phyloP scores from a whole-genome alignment of 2,888 invertebrate genomes.

The Nomada ferruginata region DNA sequence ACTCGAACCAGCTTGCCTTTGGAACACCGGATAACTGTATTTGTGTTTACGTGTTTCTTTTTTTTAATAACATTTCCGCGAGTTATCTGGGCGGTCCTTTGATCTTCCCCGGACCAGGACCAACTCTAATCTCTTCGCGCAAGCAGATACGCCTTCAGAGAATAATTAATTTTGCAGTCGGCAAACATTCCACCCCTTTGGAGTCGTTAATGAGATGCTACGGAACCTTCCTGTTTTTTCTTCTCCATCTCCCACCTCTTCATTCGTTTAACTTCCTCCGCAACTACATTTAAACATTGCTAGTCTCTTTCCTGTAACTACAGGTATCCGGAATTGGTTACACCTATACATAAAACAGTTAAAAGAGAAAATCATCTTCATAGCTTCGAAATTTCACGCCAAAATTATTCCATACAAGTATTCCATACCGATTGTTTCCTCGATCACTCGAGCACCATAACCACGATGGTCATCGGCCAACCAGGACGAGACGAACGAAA shows the following conservation, averaged over 20 bases:
- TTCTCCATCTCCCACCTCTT: too few species aligned
- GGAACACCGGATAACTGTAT: background rate
- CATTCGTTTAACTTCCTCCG: background rate
- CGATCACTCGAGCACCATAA: background rate
- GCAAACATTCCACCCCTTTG: conserved; percentile 47
- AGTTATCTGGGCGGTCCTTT: conserved; percentile 30
- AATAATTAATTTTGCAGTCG: conserved; percentile 50
- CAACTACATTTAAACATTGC: conserved; percentile 8
- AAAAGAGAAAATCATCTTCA: background rate
- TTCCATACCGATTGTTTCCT: background rate
- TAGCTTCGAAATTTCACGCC: too few species aligned
- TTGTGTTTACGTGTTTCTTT: background rate
- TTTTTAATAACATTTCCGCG: conserved; percentile 36
- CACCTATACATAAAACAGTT: background rate
- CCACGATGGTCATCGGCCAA: background rate
- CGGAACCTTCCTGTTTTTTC: conserved; percentile 6
- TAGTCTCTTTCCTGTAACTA: background rate
- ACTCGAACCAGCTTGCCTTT: background rate
- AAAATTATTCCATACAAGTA: background rate
- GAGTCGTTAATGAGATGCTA: conserved; percentile 47
- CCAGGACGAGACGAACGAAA: conserved; percentile 18
- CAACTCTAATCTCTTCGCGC: conserved; percentile 33
- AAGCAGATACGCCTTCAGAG: conserved; percentile 47
- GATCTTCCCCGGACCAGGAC: conserved; percentile 14
- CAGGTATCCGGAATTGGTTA: background rate